Percentiles rank a stretch among this genome's conserved stretches.
phyloP scores from a whole-genome alignment of 1,140 invertebrate species.

The Sycophaga agraensis region DNA sequence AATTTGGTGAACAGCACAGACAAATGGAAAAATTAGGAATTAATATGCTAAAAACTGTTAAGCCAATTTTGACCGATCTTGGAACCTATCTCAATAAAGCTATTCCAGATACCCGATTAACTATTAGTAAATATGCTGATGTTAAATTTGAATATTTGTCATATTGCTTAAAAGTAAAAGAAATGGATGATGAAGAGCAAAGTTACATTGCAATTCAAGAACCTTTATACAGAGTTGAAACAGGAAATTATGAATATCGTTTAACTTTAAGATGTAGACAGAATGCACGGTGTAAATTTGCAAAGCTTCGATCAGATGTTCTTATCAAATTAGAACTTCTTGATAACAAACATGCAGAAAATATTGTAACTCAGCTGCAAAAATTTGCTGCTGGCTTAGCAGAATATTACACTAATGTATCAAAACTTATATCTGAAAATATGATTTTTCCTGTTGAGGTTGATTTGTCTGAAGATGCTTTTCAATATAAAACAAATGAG shows the following conservation, averaged over 20 bases:
- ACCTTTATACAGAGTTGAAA: slow-evolving; percentile 95
- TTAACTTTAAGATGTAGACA: slow-evolving; percentile 92
- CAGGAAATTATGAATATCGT: slow-evolving; percentile 98
- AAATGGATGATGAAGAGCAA: slow-evolving; percentile 99
- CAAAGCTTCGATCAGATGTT: slow-evolving; percentile 90
- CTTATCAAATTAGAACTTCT: slow-evolving; percentile 95
- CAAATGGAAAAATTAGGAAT: slow-evolving; percentile 91
- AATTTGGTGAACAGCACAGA: slow-evolving; percentile 93
- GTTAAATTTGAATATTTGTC: slow-evolving; percentile 98
- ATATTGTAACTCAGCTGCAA: slow-evolving; percentile 82
- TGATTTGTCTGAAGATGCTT: slow-evolving; percentile 87
- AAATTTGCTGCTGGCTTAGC: slow-evolving; percentile 79
- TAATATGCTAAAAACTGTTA: slow-evolving; percentile 85
- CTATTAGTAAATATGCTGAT: slow-evolving; percentile 96
- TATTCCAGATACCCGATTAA: slow-evolving; percentile 95
- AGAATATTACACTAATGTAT: slow-evolving; percentile 69
- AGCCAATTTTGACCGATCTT: slow-evolving; percentile 90
- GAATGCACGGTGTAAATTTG: slow-evolving; percentile 88
- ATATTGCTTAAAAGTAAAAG: slow-evolving; percentile 96
- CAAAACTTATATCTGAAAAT: slow-evolving; percentile 71
- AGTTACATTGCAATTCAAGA: slow-evolving; percentile 93
- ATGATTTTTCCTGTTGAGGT: slow-evolving; percentile 95
- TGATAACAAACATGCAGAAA: slow-evolving; percentile 97
- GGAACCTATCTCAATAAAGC: slow-evolving; percentile 96
- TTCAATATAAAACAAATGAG: slow-evolving; percentile 78